Conservation (phyloP, 1,140 invertebrate species). For the Acyrthosiphon pisum region DNA sequence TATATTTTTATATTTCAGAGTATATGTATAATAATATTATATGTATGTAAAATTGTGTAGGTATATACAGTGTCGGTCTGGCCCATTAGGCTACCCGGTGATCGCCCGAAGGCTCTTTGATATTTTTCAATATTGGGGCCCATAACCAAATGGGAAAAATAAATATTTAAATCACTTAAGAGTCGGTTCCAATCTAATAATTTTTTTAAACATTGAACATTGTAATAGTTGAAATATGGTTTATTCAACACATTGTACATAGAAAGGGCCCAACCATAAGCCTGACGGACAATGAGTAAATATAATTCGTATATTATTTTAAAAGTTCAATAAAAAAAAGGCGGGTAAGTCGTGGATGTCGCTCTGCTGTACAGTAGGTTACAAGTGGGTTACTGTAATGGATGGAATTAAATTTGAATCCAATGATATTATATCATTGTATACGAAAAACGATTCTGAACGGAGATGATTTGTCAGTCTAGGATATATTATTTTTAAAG, state of each 20-base stretch:
- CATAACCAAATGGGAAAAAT: neutral
- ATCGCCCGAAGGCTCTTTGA: neutral
- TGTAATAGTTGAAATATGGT: neutral
- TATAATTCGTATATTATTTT: neutral
- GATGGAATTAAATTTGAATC: too few species aligned
- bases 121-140: neutral
- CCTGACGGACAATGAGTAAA: neutral
- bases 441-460: too few species aligned
- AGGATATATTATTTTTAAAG: too few species aligned
- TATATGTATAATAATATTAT: neutral
- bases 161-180: neutral
- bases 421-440: too few species aligned
- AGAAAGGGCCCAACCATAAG: neutral
- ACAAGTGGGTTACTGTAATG: too few species aligned
- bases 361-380: too few species aligned
- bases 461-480: too few species aligned
- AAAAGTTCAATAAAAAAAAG: neutral
- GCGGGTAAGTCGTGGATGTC: too few species aligned
- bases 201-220: neutral
- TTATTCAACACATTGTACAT: neutral
- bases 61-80: neutral
- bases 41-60: neutral
- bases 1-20: neutral
- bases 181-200: neutral
- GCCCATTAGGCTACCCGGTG: too few species aligned